Evolutionary conservation across 2,888 invertebrate genomes (phyloP).

Genomic region (Aleiodes testaceus): DNA sequence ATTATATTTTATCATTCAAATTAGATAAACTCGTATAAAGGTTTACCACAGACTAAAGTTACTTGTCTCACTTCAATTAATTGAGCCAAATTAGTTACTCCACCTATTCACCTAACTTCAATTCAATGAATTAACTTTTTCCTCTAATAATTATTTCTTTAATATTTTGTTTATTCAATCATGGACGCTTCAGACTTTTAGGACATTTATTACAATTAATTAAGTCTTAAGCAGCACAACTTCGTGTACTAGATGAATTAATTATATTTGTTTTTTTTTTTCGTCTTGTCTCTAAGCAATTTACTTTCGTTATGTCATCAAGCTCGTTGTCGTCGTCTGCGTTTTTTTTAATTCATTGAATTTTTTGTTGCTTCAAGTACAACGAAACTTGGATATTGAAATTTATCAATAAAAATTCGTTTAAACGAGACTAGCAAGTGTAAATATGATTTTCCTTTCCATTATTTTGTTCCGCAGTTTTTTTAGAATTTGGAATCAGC

Average conservation of each 20-base stretch:
- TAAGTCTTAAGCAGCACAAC: constrained; percentile 23
- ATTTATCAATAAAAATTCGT: constrained; percentile 5
- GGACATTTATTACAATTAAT: constrained; percentile 25
- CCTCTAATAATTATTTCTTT: not conserved
- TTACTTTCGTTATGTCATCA: constrained; percentile 10
- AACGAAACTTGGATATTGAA: constrained; percentile 2
- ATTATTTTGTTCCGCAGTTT: constrained; percentile 12
- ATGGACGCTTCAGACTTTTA: constrained; percentile 35
- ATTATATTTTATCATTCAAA: constrained; percentile 7
- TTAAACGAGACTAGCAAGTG: constrained; percentile 19
- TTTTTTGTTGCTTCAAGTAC: constrained; percentile 22
- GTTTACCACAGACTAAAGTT: constrained; percentile 29
- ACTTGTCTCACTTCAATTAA: constrained; percentile 33
- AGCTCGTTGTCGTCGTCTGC: constrained; percentile 27
- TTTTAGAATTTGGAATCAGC: constrained; percentile 3
- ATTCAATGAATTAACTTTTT: not conserved
- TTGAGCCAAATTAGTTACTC: constrained; percentile 32
- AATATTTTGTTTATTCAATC: constrained; percentile 20
- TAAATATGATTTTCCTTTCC: not conserved
- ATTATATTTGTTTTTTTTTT: not conserved
- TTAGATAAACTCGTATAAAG: constrained; percentile 30
- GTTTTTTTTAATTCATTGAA: not conserved
- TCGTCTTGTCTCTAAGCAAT: not conserved
- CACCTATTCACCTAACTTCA: constrained; percentile 11
- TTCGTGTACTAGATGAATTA: not conserved